Evolutionary conservation across 2,888 invertebrate genomes (phyloP).

Genomic region (Osmoderma eremita): DNA sequence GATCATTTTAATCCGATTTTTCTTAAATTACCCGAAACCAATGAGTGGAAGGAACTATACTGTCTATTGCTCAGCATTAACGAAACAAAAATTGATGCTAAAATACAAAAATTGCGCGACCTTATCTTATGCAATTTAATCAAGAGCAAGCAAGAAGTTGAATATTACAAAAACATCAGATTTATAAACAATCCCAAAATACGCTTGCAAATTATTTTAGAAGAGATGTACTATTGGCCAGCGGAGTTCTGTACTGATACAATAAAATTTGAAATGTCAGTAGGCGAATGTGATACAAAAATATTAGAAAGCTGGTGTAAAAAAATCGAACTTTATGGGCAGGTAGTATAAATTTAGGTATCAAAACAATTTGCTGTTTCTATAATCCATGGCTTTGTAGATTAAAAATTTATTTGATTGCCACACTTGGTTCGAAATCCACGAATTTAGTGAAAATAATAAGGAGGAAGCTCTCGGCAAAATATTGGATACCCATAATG

Average conservation of each 20-base stretch:
- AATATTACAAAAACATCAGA: conserved; percentile 67
- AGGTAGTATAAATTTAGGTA: conserved; percentile 60
- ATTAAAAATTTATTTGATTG: conserved; percentile 68
- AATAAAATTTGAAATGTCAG: conserved; percentile 66
- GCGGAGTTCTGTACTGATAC: conserved; percentile 68
- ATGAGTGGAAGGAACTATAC: conserved; percentile 61
- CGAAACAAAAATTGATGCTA: conserved; percentile 63
- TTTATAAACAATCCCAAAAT: conserved; percentile 66
- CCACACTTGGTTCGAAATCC: conserved; percentile 71
- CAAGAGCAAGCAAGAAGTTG: conserved; percentile 64
- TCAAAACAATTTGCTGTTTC: not conserved
- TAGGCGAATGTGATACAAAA: conserved; percentile 59
- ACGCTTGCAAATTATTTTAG: conserved; percentile 67
- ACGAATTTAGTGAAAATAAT: conserved; percentile 67
- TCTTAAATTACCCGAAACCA: conserved; percentile 47
- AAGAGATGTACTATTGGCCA: conserved; percentile 68
- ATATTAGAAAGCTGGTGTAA: conserved; percentile 68
- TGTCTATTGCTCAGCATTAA: conserved; percentile 69
- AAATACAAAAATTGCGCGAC: conserved; percentile 69
- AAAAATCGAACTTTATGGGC: conserved; percentile 73
- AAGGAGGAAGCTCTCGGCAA: conserved; percentile 59
- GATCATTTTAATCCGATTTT: conserved; percentile 25
- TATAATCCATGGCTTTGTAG: conserved; percentile 55
- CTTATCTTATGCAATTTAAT: conserved; percentile 70
- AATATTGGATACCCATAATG: conserved; percentile 53